Evolutionary conservation across 1,140 invertebrate species (phyloP), one percentile per base, ranked within the genome.

Genomic region (Thaumetopoea pityocampa): DNA sequence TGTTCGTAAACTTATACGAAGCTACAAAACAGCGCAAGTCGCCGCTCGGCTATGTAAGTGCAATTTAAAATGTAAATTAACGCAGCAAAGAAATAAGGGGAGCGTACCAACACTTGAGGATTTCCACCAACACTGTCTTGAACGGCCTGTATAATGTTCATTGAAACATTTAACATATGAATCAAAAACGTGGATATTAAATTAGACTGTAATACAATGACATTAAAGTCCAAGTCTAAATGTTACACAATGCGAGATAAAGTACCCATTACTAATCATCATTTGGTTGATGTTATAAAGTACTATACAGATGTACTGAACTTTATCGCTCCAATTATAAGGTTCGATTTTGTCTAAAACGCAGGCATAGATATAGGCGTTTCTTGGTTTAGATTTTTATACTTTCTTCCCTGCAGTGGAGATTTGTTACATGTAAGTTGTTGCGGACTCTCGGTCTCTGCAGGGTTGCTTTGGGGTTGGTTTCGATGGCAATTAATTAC

Each of bases 51-150:
- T 73, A 83, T 81, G 77, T 79, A 81, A 83, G 79, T 81, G 79
- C 77, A 83, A 81, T 83, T 83, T 81, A 83, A 83, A 83, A 83
- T 83, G 77, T 83, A 83, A 83, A 83, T 83, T 83, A 81, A 83
- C 79, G 69, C 64, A 63, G 70, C 72, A 81, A 83, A 83, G 79
- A 83, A 83, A 67, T 68, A 56, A 62, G 74, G 70, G 58, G 56
- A 27, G 45, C 52, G 54, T 56, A 44, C 55, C 44, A 55, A 56
- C 64, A 65, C 63, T 66, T 49, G 58, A 48, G 54, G 47, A 63
- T 60, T 63, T 61, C 22, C 69, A 56, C 72, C 65, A 60, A 70
- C 70, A 65, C 67, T 67, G 55, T 73, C 67, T 77, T 72, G 34
- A 38, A 60, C 72, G 67, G 56, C 57, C 73, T 72, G 58, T 76